A percentile compares a stretch with the other conserved stretches of the same genome.
Conservation (phyloP, 2,113 vertebrate species). For the Dipodomys stephensi region DNA sequence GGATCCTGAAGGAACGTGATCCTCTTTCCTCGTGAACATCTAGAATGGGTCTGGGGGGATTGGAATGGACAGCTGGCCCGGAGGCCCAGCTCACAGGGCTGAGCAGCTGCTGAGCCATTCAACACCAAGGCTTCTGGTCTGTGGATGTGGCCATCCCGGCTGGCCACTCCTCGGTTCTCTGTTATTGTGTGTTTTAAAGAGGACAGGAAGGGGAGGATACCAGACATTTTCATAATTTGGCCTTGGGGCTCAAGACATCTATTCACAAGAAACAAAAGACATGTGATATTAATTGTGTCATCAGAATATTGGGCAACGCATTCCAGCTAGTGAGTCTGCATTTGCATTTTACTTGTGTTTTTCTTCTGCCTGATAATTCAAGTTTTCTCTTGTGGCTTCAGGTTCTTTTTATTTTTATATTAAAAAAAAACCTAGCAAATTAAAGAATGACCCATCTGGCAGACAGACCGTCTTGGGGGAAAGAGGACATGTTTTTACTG, state of each 20-base stretch:
- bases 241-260: background rate
- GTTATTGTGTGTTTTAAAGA: conserved; percentile 22
- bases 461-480: background rate
- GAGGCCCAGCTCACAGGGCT: accelerated
- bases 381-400: background rate
- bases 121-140: background rate
- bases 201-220: background rate
- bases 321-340: background rate
- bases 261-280: background rate
- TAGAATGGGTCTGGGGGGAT: background rate
- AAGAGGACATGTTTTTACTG: background rate
- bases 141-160: background rate
- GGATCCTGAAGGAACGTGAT: background rate
- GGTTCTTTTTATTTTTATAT: conserved; percentile 57
- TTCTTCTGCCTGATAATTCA: conserved; percentile 3
- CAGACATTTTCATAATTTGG: background rate
- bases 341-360: conserved; percentile 11
- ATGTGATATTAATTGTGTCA: background rate
- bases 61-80: too few relatives aligned
- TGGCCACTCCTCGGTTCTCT: background rate
- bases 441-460: conserved; percentile 26
- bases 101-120: too few relatives aligned
- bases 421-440: background rate
- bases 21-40: background rate
- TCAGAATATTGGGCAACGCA: background rate